Base-by-base conservation (phyloP, 2,797 vertebrate species). In the Eulemur coronatus region DNA sequence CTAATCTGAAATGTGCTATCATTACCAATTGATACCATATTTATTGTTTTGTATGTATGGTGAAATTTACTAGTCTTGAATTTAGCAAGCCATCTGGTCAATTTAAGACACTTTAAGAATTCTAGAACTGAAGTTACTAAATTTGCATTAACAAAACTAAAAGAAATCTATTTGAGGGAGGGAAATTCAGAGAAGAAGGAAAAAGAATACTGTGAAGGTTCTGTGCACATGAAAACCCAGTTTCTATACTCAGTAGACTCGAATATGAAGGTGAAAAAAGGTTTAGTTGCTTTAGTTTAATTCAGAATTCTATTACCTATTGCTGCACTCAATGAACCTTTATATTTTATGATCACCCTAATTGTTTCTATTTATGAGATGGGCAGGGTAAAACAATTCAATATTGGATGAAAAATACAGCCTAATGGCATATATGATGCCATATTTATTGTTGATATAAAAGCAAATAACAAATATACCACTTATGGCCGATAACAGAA, bases 11-110 rank as follows among this genome's bases (percentile, higher is more conserved):
- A 93, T 63, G 26, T 96, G 91, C 82, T 94, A 97, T 46, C 78
- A 73, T 85, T 97, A 91, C 65, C 65, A 85, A 95, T 0, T 0
- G 38, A 52, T 8, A 65, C 84, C 3, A 69, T 91, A 98, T 97
- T 97, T 98, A 97, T 90, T 86, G 63, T 78, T 98, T 97, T 96
- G 80, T 98, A 97, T 98, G 86, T 84, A 91, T 76, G 80, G 46
- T 92, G 89, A 97, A 97, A 97, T 97, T 97, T 97, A 98, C 95
- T 93, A 96, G 95, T 96, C 93, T 65, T 91, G 86, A 97, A 95
- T 96, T 98, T 86, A 90, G 50, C 82, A 98, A 97, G 46, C 72
- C 72, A 89, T 98, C 46, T 0, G 75, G 52, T 98, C 82, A 97
- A 95, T 82, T 96, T 96, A 96, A 98, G 85, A 46, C 43, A 86